Evolutionary conservation across 2,888 invertebrate species (phyloP), one percentile per base, ranked within the genome.

Genomic region (Empis livida): DNA sequence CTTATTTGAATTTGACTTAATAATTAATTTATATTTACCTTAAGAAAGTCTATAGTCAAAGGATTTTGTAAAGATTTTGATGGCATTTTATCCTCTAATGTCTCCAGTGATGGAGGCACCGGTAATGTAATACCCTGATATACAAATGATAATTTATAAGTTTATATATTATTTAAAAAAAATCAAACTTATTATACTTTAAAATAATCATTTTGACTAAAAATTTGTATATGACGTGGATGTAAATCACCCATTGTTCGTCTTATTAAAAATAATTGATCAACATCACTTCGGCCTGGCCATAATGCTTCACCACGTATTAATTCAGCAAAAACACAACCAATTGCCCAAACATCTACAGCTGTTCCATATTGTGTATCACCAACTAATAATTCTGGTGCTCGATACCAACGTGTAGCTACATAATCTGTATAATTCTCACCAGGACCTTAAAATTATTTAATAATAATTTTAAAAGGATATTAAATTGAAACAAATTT

Each of bases 401-500:
- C 90, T 51, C 99, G 77, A 73, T 99, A 99, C 97, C 97, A 99
- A 46, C 97, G 77, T 35, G 99, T 99, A 41, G 97, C 97, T 55
- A 99, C 99, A 69, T 99, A 99, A 71, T 99, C 99, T 46, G 97
- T 99, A 69, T 96, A 99, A 67, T 93, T 91, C 75, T 97, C 97
- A 1, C 91, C 94, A 1, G 95, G 93, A 70, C 84, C 89, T 82
- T 68, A n/a, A 48, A 31, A 30, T 27, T 17, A 5, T 16, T 20
- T 15, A 16, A 15, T 2, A 16, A 35, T 35, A 5, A 35, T 35
- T n/a, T 35, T n/a, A 35, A 5, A 35, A 13, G n/a, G 5, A n/a
- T 35, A n/a, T n/a, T 13, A n/a, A n/a, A n/a, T 32, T 32, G 3
- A 35, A n/a, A 35, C n/a, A 13, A 35, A n/a, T 13, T 35, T 13